Evolutionary conservation across 1,140 invertebrate genomes (phyloP).

Genomic region (Procambarus virginalis): DNA sequence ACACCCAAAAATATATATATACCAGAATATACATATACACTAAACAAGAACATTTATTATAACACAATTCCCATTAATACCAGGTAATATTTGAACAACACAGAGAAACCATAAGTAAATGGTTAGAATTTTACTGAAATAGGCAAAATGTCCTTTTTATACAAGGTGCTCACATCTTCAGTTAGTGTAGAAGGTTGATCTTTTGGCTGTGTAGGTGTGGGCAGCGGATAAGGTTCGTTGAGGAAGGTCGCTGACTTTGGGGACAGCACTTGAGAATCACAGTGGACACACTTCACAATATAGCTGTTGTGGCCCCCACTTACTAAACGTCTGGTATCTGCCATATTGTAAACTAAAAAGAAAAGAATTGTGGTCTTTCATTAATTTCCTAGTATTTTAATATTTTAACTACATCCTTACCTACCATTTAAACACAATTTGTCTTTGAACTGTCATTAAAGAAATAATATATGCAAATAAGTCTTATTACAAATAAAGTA

Average conservation of each 20-base stretch:
- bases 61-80: background rate
- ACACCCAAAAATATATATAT: background rate
- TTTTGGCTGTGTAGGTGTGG: slow-evolving; percentile 61
- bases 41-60: too few relatives aligned
- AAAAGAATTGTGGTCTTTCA: background rate
- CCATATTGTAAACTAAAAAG: slow-evolving; percentile 31
- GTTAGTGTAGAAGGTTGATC: slow-evolving; percentile 47
- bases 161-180: slow-evolving; percentile 57
- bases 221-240: slow-evolving; percentile 37
- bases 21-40: too few relatives aligned
- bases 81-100: background rate
- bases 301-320: slow-evolving; percentile 52
- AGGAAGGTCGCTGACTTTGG: slow-evolving; percentile 44
- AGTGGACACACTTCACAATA: slow-evolving; percentile 50
- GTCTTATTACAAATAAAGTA: too few relatives aligned
- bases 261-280: slow-evolving; percentile 58
- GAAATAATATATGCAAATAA: too few relatives aligned
- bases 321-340: slow-evolving; percentile 30
- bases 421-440: too few relatives aligned
- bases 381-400: background rate
- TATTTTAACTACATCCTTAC: too few relatives aligned
- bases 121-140: background rate
- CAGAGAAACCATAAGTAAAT: too few relatives aligned
- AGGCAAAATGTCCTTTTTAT: background rate
- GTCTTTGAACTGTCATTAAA: too few relatives aligned